These are phyloP conservation scores for Tetrao urogallus DNA, from an alignment of 2,113 vertebrate species.

Conservation along the genomic window DNA sequence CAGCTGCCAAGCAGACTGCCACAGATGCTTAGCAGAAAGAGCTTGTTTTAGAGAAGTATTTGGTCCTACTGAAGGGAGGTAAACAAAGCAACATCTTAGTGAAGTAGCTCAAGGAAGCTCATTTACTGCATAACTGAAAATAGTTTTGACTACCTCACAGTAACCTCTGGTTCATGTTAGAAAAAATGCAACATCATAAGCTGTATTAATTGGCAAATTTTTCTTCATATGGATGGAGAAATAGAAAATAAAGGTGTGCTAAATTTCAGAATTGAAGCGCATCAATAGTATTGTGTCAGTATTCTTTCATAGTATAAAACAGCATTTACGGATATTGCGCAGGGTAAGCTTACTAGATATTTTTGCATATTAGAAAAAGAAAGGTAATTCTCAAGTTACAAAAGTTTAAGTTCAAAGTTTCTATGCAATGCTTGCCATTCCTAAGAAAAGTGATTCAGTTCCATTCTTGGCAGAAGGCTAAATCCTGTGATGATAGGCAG, in stretches of 20 bases:
- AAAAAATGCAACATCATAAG: not conserved
- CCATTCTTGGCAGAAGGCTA: not conserved
- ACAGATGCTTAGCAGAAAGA: slow-evolving; percentile 59
- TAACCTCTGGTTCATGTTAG: not conserved
- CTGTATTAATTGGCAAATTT: not conserved
- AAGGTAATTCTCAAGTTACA: not conserved
- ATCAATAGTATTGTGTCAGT: not conserved
- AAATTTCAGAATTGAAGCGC: not conserved
- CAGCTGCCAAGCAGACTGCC: slow-evolving; percentile 61
- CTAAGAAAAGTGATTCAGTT: not conserved
- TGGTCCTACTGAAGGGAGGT: not conserved
- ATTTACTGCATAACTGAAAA: not conserved
- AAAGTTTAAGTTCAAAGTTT: not conserved
- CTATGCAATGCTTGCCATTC: not conserved
- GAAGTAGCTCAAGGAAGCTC: not conserved
- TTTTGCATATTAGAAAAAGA: not conserved
- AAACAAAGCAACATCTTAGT: not conserved
- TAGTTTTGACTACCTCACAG: not conserved
- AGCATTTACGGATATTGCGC: not conserved
- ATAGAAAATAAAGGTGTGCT: not conserved
- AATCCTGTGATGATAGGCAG: not conserved
- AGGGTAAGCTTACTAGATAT: not conserved
- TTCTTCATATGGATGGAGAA: not conserved
- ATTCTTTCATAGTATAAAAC: not conserved
- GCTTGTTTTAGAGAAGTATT: slow-evolving; percentile 30